A percentile compares a stretch with the other conserved stretches of the same genome.
phyloP scores from a whole-genome alignment of 2,113 vertebrate genomes.

The Talpa occidentalis region DNA sequence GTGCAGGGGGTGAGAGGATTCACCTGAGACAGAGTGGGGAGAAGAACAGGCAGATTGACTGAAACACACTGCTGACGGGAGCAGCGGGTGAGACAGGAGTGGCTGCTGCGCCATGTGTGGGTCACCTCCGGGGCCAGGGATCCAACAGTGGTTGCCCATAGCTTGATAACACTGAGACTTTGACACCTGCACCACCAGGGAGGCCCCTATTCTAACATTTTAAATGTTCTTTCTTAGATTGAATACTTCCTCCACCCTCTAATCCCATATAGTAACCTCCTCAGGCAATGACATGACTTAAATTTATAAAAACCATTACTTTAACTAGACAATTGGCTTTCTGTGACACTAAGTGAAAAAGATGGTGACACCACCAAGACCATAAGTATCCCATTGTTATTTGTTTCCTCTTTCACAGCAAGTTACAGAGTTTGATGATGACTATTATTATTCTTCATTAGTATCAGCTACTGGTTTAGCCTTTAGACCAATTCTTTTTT shows the following conservation, averaged over 20 bases:
- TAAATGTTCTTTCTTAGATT: slow-evolving; percentile 18
- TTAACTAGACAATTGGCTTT: slow-evolving; percentile 38
- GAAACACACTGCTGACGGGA: no score
- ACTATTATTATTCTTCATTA: not conserved
- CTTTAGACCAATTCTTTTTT: not conserved
- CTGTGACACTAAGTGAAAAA: slow-evolving; percentile 49
- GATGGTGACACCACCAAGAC: not conserved
- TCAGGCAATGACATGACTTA: not conserved
- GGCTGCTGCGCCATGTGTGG: no score
- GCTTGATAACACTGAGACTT: no score
- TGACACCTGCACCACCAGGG: no score
- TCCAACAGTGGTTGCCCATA: no score
- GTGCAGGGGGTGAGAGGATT: no score
- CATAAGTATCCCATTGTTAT: not conserved
- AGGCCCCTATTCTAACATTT: not conserved
- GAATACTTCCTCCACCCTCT: not conserved
- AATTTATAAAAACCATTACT: not conserved
- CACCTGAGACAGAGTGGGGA: no score
- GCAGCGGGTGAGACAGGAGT: no score
- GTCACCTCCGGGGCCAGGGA: no score
- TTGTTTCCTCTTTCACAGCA: slow-evolving; percentile 17
- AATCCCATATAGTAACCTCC: not conserved
- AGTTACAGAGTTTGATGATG: slow-evolving; percentile 9
- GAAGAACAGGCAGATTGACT: no score
- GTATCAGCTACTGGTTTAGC: not conserved